Evolutionary conservation across 2,113 vertebrate genomes (phyloP).

Genomic region (Tenebrosternarchus preto): DNA sequence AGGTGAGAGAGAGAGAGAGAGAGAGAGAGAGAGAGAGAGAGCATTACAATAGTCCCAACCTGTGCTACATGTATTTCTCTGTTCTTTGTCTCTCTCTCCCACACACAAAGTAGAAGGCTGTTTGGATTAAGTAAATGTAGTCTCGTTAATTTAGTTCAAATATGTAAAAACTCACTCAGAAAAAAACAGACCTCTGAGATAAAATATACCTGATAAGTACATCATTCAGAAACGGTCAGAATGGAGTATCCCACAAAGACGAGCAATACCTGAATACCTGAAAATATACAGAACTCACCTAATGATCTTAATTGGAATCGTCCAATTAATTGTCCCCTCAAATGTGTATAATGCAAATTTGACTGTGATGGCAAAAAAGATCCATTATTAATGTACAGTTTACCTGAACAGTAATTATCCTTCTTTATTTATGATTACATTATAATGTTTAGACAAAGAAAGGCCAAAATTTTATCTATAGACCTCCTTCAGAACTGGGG

Average conservation of each 20-base stretch:
- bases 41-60: no score
- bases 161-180: no score
- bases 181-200: no score
- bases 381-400: not conserved
- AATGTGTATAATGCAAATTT: conserved; percentile 4
- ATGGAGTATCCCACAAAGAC: no score
- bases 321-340: not conserved
- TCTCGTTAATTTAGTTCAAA: no score
- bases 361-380: not conserved
- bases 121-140: not conserved
- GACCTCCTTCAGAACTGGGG: no score
- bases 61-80: conserved; percentile 34
- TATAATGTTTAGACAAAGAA: not conserved
- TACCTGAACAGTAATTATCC: not conserved
- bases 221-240: no score
- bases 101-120: not conserved
- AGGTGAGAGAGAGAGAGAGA: not conserved
- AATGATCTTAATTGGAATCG: not conserved
- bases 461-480: no score
- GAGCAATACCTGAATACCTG: no score
- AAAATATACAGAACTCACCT: not conserved
- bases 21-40: no score
- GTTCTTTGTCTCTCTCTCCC: not conserved
- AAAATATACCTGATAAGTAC: no score
- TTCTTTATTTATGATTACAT: not conserved